Evolutionary conservation across 2,113 vertebrate species (phyloP).

Genomic region (Pao palembangensis): DNA sequence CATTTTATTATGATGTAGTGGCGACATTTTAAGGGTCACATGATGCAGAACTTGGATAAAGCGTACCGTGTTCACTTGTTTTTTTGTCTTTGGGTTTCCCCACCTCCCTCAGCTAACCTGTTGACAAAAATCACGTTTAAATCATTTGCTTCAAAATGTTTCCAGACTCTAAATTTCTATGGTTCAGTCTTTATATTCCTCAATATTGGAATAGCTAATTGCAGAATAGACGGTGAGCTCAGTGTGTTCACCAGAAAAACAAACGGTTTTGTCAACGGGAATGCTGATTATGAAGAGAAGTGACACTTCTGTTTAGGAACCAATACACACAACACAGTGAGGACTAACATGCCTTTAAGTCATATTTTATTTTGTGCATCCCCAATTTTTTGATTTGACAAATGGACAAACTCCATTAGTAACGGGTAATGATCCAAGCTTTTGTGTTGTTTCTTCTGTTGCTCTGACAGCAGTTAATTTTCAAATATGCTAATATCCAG

Average conservation of each 20-base stretch:
- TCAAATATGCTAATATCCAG: slow-evolving; percentile 21
- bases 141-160: not conserved
- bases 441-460: slow-evolving; percentile 59
- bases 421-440: slow-evolving; percentile 37
- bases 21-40: slow-evolving; percentile 13
- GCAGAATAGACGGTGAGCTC: slow-evolving; percentile 21
- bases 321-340: slow-evolving; percentile 29
- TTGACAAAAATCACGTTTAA: not conserved
- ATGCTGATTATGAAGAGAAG: slow-evolving; percentile 45
- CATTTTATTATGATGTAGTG: not conserved
- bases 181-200: slow-evolving; percentile 14
- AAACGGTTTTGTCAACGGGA: slow-evolving; percentile 24
- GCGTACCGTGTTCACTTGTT: not conserved
- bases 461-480: slow-evolving; percentile 37
- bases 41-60: not conserved
- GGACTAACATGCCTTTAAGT: slow-evolving; percentile 40
- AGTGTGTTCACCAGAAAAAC: slow-evolving; percentile 20
- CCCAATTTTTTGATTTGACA: slow-evolving; percentile 44
- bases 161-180: slow-evolving; percentile 10
- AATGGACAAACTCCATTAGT: slow-evolving; percentile 48
- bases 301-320: slow-evolving; percentile 26
- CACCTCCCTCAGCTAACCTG: not conserved
- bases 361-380: slow-evolving; percentile 48
- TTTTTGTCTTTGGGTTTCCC: not conserved
- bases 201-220: slow-evolving; percentile 15